Base-by-base conservation (phyloP, 2,888 invertebrate genomes). In the Thymelicus acteon region DNA sequence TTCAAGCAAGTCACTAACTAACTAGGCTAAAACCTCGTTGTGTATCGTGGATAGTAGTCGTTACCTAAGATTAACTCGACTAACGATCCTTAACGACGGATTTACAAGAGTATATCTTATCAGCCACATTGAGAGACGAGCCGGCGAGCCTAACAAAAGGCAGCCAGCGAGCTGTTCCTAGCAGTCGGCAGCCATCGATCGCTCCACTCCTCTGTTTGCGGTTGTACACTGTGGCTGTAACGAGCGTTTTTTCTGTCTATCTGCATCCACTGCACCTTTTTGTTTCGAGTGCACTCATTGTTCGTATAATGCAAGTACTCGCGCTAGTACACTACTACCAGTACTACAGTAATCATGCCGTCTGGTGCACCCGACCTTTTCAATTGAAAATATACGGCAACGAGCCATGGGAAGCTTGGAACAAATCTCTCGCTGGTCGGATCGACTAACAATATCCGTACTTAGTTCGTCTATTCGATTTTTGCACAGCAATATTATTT, bases 211-310 rank as follows among this genome's bases (percentile, higher is more conserved):
- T 58, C 37, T 37, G 58, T 37, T 58, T 37, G 31, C 3, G 13
- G 7, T n/a, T 19, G 19, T 19, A 2, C 19, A 19, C 19, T n/a
- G 60, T 40, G 19, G 60, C 15, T 40, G 39, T 40, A 60, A 60
- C 60, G 60, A 60, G 40, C 39, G 13, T n/a, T 60, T 60, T 60
- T 58, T 58, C n/a, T 15, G 58, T 58, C 58, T 58, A 39, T 58
- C 58, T 39, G 39, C 58, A 58, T n/a, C 24, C 37, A 58, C 58
- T 58, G 58, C 58, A 57, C 57, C 31, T 58, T 58, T 60, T 60
- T 60, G 60, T 60, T 60, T 60, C 15, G 60, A 60, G 60, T 60
- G 60, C 60, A 60, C 40, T 60, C 60, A 40, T 39, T 60, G 15
- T 60, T 60, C 40, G 40, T 15, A 15, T 60, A 60, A 39, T 60